phyloP scores from a whole-genome alignment of 2,797 vertebrate genomes.

The Glossophaga mutica region DNA sequence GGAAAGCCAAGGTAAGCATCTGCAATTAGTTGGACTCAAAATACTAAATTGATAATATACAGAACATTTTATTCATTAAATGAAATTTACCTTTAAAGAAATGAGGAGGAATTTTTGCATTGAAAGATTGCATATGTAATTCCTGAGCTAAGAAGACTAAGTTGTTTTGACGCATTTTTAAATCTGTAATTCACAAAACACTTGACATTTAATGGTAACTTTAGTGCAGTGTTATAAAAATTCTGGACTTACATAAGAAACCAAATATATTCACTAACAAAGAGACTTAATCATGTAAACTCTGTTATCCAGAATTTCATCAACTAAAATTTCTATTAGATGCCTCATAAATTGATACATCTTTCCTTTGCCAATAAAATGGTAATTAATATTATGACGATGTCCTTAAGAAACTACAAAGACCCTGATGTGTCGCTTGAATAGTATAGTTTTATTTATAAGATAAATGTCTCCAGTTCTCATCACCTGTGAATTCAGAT shows the following conservation, averaged over 20 bases:
- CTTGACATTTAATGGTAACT: conserved; percentile 41
- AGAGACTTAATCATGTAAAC: conserved; percentile 19
- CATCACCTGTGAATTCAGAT: not conserved
- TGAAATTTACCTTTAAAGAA: conserved; percentile 42
- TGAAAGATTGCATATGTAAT: conserved; percentile 21
- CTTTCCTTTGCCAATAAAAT: conserved; percentile 41
- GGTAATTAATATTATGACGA: conserved; percentile 30
- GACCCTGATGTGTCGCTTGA: not conserved
- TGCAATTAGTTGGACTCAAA: conserved; percentile 41
- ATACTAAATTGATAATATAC: conserved; percentile 37
- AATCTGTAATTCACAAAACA: conserved; percentile 30
- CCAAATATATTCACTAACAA: conserved; percentile 18
- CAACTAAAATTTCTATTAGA: not conserved
- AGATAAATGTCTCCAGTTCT: not conserved
- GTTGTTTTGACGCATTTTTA: conserved; percentile 51
- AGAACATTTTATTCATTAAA: conserved; percentile 40
- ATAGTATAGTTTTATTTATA: conserved; percentile 33
- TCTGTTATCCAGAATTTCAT: not conserved
- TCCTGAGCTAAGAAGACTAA: conserved; percentile 24
- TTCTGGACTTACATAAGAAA: not conserved
- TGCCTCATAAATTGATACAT: not conserved
- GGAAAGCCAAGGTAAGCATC: conserved; percentile 23
- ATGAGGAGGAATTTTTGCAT: conserved; percentile 27
- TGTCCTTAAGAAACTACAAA: conserved; percentile 32
- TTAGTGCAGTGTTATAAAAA: conserved; percentile 1